These are phyloP conservation scores for Coilia nasus DNA, from an alignment of 2,797 vertebrate genomes.

Conservation along the genomic window DNA sequence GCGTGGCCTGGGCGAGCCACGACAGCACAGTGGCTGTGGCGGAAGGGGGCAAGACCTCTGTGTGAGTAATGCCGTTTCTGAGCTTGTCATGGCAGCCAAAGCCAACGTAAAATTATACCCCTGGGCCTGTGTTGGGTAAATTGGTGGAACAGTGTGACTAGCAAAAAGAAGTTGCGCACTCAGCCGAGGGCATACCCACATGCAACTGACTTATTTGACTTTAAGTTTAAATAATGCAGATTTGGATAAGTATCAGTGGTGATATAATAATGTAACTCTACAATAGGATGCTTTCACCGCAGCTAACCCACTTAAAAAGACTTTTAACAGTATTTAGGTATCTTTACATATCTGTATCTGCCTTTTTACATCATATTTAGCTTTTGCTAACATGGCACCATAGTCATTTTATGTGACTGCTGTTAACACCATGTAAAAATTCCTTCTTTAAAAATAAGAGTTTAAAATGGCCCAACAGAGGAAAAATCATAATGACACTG, in stretches of 20 bases:
- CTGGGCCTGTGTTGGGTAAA: not conserved
- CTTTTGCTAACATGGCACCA: not conserved
- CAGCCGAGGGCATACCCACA: not conserved
- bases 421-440: too few relatives aligned
- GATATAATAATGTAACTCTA: not conserved
- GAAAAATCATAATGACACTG: too few relatives aligned
- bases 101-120: not conserved
- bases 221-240: not conserved
- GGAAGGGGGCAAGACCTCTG: constrained; percentile 93
- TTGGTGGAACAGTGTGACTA: not conserved
- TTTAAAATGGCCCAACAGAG: not conserved
- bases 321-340: not conserved
- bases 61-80: constrained; percentile 71
- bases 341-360: too few relatives aligned
- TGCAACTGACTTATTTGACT: not conserved
- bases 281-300: not conserved
- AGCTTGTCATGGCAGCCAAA: too few relatives aligned
- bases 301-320: not conserved
- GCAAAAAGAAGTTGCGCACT: not conserved
- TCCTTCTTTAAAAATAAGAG: not conserved
- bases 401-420: not conserved
- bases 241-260: not conserved
- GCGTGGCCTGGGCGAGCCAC: constrained; percentile 97
- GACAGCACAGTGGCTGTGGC: constrained; percentile 96
- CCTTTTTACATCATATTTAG: not conserved